Conservation (phyloP, 2,797 vertebrate species). For the Lerista edwardsae region DNA sequence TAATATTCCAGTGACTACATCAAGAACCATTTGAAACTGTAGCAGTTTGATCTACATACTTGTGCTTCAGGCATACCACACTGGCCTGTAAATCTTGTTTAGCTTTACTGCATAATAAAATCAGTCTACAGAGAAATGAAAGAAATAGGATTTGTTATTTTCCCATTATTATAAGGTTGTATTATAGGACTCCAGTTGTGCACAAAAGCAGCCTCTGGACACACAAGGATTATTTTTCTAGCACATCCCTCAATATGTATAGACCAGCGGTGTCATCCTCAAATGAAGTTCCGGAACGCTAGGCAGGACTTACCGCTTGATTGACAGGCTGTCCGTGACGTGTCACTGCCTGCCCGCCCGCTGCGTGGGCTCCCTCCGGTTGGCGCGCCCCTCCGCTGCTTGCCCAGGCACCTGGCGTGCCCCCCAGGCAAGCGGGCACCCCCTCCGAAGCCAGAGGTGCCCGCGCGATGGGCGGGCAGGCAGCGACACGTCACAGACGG, state of each 20-base stretch:
- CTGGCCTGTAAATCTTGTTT: constrained; percentile 3
- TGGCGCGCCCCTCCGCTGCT: too few species aligned
- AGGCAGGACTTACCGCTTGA: too few species aligned
- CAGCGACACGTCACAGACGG: too few species aligned
- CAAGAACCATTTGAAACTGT: neutral
- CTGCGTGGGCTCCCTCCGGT: too few species aligned
- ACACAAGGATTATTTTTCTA: neutral
- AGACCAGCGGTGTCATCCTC: too few species aligned
- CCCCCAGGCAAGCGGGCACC: too few species aligned
- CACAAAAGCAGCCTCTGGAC: neutral
- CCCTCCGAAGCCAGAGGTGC: too few species aligned
- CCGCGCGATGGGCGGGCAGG: too few species aligned
- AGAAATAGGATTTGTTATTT: neutral
- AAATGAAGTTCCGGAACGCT: too few species aligned
- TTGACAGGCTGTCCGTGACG: too few species aligned
- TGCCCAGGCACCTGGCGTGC: too few species aligned
- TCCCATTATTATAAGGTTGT: neutral
- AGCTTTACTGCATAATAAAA: neutral
- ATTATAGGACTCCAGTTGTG: neutral
- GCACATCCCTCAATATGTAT: neutral
- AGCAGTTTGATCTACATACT: neutral
- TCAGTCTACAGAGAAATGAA: neutral
- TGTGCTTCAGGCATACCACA: neutral
- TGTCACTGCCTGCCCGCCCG: too few species aligned
- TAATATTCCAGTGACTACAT: neutral